Base-by-base conservation (phyloP, 2,797 vertebrate species). In the Ibycter americanus region DNA sequence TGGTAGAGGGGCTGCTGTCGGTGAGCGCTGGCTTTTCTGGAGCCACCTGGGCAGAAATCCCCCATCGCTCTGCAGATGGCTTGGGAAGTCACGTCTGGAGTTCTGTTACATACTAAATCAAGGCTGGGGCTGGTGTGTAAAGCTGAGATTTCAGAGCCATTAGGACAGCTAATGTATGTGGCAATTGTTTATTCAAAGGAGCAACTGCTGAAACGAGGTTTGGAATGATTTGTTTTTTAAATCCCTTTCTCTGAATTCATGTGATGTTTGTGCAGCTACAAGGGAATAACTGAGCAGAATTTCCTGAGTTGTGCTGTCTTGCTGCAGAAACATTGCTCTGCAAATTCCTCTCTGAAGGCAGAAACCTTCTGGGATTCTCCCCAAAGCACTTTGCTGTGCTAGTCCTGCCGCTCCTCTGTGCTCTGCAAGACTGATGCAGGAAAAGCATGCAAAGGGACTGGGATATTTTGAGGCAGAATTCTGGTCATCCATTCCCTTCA, bases 41-140 rank as follows among this genome's bases (percentile, higher is more conserved):
- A 65, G 59, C 38, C n/a, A 27, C 14, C 3, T 0, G 0, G 42
- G 36, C 70, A 96, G 65, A 66, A 83, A 55, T 46, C 40, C 31
- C 74, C 25, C 19, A 12, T 31, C 0, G 1, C 40, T 70, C 86
- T 10, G 9, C 13, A 19, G 46, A 82, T 0, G 0, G 25, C 51
- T 95, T 71, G 88, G 80, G 62, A 83, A 71, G 79, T 61, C 88
- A 65, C 93, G 82, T 81, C 83, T 95, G 93, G 92, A 86, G 73
- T 81, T 91, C 52, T 49, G 61, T 88, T 83, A 65, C 8, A 0
- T 47, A 12, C 52, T 95, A 94, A 94, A 94, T 93, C 90, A 91
- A 72, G 52, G 65, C 31, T 0, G 0, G 80, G 91, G 80, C 92
- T 94, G 88, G 93, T 90, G 89, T n/a, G 56, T 88, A 91, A 91